Conservation (phyloP, 2,113 vertebrate species). For the Colistium nudipinnis region DNA sequence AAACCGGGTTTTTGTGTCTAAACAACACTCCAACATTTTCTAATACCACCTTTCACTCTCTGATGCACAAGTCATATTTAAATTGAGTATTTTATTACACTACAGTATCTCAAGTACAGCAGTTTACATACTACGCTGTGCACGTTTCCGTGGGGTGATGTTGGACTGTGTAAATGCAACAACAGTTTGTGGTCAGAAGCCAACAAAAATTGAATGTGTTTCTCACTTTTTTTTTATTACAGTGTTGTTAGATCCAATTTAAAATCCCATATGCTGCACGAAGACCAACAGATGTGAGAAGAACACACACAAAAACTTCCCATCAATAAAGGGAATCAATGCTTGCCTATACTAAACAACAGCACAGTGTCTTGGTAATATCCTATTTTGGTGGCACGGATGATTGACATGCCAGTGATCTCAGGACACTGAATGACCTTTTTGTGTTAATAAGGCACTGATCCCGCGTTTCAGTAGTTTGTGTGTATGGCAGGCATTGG, state of each 20-base stretch:
- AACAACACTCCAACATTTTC: conserved; percentile 31
- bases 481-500: neutral
- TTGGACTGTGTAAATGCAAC: neutral
- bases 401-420: neutral
- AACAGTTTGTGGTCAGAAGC: neutral
- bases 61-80: neutral
- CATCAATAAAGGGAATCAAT: neutral
- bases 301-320: neutral
- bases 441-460: neutral
- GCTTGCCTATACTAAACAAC: neutral
- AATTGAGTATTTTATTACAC: too few relatives aligned
- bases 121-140: neutral
- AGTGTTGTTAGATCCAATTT: neutral
- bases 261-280: neutral
- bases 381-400: neutral
- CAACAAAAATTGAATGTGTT: conserved; percentile 2
- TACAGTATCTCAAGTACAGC: too few relatives aligned
- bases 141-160: neutral
- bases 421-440: neutral
- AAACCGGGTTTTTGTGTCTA: conserved; percentile 30
- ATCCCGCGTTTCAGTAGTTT: conserved; percentile 8
- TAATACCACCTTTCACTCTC: conserved; percentile 23
- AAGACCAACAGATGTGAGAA: neutral
- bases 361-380: neutral
- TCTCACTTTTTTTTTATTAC: conserved; percentile 8